Conservation (phyloP, 2,797 vertebrate species). For the Limnodromus scolopaceus region DNA sequence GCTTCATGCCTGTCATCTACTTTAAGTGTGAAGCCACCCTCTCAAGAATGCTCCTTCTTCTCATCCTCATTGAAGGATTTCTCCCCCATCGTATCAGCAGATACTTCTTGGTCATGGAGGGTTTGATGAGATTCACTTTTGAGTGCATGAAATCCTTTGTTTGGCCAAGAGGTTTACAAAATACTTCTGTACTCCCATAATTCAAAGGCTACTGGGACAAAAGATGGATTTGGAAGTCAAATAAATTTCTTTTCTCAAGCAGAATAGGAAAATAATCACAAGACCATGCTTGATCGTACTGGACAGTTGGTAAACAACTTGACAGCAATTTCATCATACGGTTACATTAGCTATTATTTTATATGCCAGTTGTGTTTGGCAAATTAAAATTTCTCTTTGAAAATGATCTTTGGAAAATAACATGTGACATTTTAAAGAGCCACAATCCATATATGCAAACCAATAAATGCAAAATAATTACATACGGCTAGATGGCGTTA, state of each 20-base stretch:
- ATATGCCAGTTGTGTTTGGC: slow-evolving; percentile 29
- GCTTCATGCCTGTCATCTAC: background rate
- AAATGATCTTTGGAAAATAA: slow-evolving; percentile 54
- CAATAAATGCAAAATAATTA: background rate
- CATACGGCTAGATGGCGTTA: background rate
- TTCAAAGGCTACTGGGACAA: slow-evolving; percentile 11
- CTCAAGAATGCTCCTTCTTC: background rate
- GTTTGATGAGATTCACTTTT: background rate
- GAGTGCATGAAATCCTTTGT: background rate
- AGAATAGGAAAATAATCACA: slow-evolving; percentile 12
- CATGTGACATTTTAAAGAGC: background rate
- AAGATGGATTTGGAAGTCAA: slow-evolving; percentile 37
- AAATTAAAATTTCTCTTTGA: slow-evolving; percentile 43
- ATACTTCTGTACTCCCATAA: background rate
- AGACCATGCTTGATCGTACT: slow-evolving; percentile 8
- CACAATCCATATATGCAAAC: background rate
- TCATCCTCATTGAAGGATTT: background rate
- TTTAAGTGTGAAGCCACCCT: background rate
- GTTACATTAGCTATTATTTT: slow-evolving; percentile 31
- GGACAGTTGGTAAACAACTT: slow-evolving; percentile 64
- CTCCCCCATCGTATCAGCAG: background rate
- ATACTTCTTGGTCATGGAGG: background rate
- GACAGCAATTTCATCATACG: slow-evolving; percentile 42
- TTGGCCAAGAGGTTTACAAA: background rate
- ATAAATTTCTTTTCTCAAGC: background rate